Base-by-base conservation (phyloP, 2,888 invertebrate species). In the Xiphydria camelus region DNA sequence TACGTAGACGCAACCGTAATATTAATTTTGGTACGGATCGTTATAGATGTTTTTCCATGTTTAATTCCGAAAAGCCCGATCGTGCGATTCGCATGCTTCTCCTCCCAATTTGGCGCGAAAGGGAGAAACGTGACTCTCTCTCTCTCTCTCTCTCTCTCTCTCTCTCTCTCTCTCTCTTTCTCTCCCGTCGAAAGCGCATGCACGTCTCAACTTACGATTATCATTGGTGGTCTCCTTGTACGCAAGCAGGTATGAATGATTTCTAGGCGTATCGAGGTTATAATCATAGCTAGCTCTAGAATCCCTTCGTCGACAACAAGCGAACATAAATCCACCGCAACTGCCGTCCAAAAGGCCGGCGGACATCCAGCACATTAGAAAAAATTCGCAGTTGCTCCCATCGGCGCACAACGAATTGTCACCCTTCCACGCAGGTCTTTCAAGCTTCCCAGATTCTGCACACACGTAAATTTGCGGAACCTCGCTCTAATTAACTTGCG, bases 291-390 rank as follows among this genome's bases (percentile, higher is more conserved):
- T 70, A 59, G 68, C 65, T 64, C 70, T 73, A 64, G 70, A 65
- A 58, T 68, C 66, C 59, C 61, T 66, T 76, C 89, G 86, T 73
- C 89, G 88, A 77, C 93, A 94, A 82, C 93, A 94, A 56, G 91
- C 91, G 72, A 86, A 88, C 61, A 93, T 81, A 56, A 93, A 80
- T 53, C 88, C 86, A 59, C 87, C 86, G 76, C 93, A 94, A 55
- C 89, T 84, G 57, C 90, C 90, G 67, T 92, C 91, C 68, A 93
- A 80, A 46, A 91, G 81, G 48, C 93, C 93, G 60, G 91, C 90
- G 49, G 88, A 84, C 83, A 93, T 85, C 93, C 93, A 94, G 79
- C 93, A 94, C 77, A 88, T 85, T 68, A 93, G 82, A 81, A 93
- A 92, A 80, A 93, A 92, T 77, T 93, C 92, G 76, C 94, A 94